phyloP scores from a whole-genome alignment of 2,888 invertebrate genomes.

The Limnephilus lunatus region DNA sequence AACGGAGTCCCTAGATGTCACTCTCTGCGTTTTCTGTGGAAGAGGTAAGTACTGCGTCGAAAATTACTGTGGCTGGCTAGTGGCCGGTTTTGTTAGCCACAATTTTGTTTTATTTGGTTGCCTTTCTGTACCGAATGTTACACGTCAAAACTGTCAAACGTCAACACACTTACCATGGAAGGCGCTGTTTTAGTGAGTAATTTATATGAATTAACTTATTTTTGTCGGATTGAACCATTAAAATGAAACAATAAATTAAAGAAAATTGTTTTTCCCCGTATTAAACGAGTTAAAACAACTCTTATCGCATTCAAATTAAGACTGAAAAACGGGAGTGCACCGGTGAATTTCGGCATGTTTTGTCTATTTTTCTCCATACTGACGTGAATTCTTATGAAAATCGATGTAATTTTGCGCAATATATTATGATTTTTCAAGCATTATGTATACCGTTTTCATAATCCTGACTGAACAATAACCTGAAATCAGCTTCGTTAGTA shows the following conservation, averaged over 20 bases:
- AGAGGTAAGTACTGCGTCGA: background rate
- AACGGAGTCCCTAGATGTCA: background rate
- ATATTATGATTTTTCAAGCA: background rate
- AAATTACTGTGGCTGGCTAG: background rate
- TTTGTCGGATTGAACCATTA: background rate
- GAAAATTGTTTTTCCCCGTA: background rate
- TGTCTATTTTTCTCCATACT: background rate
- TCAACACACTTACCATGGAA: constrained; percentile 51
- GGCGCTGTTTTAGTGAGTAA: constrained; percentile 60
- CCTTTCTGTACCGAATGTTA: constrained; percentile 37
- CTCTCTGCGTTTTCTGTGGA: background rate
- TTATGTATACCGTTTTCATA: background rate
- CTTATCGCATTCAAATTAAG: background rate
- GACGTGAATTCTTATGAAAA: background rate
- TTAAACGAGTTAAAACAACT: background rate
- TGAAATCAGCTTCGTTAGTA: background rate
- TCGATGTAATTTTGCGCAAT: background rate
- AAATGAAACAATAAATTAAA: background rate
- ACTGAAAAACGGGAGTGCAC: background rate
- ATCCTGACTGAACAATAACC: background rate
- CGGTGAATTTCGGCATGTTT: background rate
- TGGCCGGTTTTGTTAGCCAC: background rate
- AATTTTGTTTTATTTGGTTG: constrained; percentile 49
- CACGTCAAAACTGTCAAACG: constrained; percentile 63
- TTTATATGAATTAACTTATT: constrained; percentile 43